Evolutionary conservation across 2,888 invertebrate genomes (phyloP), one percentile per base, ranked within the genome.

Genomic region (Malthinus flaveolus): DNA sequence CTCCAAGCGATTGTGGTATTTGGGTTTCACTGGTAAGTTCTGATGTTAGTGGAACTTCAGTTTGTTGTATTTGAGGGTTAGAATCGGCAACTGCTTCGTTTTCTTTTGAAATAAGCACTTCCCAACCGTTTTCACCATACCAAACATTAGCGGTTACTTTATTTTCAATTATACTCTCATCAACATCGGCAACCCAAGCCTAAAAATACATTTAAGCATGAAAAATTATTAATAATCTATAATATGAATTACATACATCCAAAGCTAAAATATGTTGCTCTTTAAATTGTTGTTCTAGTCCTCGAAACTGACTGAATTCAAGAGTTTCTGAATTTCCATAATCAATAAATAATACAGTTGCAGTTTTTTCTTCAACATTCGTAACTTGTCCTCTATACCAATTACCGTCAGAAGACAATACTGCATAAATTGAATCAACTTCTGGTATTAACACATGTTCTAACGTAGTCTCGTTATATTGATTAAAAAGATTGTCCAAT

Each of bases 281-380:
- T 48, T 69, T 68, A 60, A 76, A 75, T 51, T 72, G 62, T 3
- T 52, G 57, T 23, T 56, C 54, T 39, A 78, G 65, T 46, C 72
- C 66, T 60, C 78, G 32, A n/a, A 67, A 36, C 31, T 61, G 44
- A 1, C 36, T 85, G 0, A 86, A 75, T 0, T 80, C 56, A 0
- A 90, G 70, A 4, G 78, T 75, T 75, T 90, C 89, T 0, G 78
- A 75, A 71, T 89, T 88, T 35, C 91, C 91, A 62, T 89, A 90
- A 73, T 91, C 91, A 0, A 87, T 73, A 71, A 83, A 90, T 2
- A 82, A 81, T 0, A 88, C 82, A 15, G 75, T 79, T 12, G 80
- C 81, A 11, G 77, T 78, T 0, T 75, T 74, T 10, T 83, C 82
- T 9, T 79, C 78, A 3, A 75, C 68, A 12, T 55, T 59, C 23